Evolutionary conservation across 2,888 invertebrate species (phyloP), one percentile per base, ranked within the genome.

Genomic region (Pocota personata): DNA sequence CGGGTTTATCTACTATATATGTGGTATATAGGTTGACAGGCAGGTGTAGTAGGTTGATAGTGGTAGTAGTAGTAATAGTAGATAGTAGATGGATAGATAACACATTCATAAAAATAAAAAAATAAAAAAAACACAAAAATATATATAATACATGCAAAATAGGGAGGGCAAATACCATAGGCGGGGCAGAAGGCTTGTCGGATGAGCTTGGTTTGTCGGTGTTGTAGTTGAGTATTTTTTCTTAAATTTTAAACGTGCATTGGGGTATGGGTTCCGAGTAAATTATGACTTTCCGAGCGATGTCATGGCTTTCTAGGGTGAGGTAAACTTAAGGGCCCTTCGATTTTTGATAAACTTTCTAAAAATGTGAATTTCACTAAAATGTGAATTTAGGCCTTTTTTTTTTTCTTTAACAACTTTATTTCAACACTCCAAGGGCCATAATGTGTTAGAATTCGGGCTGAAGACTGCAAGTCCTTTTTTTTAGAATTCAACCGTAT

Each of bases 1-100:
- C 89, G 90, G 92, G 91, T 90, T 89, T 89, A 90, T 92, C 93
- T 93, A 93, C 91, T 91, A 91, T 87, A 87, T 88, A 87, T 80
- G 87, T 89, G 88, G 87, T 82, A 82, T 69, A 87, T 16, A 32
- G 88, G 82, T 84, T 77, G 76, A 78, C 62, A 78, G 83, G 87
- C 58, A 87, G 67, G 87, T 82, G 79, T 78, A 87, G 78, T 79
- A 76, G 79, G 72, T 88, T 86, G 82, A 84, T 87, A 87, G 71
- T 75, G 79, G 80, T 79, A 87, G 66, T 78, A 87, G 66, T 78
- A 82, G 82, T 87, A 76, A 73, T 62, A 77, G 88, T 82, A 84
- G 80, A 76, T 86, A 84, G 71, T n/a, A 79, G 60, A 72, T 87
- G 58, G 82, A 88, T 83, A 88, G 88, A 86, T 78, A 80, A 77